Conservation (phyloP, 1,140 invertebrate genomes). For the Drosophila pseudoobscura region DNA sequence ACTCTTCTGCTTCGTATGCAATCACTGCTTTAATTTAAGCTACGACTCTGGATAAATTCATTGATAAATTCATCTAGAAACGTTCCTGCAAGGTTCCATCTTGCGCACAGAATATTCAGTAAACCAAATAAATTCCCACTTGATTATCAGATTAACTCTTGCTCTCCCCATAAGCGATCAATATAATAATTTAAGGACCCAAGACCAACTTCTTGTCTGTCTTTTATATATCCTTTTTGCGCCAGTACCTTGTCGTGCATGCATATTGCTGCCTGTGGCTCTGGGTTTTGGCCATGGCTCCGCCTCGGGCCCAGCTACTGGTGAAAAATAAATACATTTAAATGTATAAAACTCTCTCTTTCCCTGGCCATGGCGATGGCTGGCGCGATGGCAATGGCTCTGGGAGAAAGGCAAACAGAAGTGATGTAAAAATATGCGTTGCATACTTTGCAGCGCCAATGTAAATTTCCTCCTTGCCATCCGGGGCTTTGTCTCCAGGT, state of each 20-base stretch:
- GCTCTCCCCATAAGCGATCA: conserved; percentile 20
- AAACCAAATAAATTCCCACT: conserved; percentile 32
- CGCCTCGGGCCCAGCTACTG: background rate
- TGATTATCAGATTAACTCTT: conserved; percentile 30
- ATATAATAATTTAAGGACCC: conserved; percentile 44
- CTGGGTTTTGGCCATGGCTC: conserved; percentile 22
- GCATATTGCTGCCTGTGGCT: conserved; percentile 20
- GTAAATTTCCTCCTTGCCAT: conserved; percentile 54
- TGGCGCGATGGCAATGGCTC: conserved; percentile 23
- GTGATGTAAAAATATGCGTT: conserved; percentile 76
- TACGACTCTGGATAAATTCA: no score
- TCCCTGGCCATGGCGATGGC: conserved; percentile 21
- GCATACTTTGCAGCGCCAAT: conserved; percentile 74
- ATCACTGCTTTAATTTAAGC: no score
- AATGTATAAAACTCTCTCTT: conserved; percentile 37
- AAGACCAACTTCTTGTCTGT: background rate
- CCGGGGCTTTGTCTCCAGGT: conserved; percentile 50
- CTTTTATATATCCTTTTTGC: conserved; percentile 25
- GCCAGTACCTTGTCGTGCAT: conserved; percentile 30
- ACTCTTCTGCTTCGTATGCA: no score
- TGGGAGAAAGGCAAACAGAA: conserved; percentile 63
- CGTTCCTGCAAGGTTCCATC: no score
- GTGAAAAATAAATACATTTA: conserved; percentile 58
- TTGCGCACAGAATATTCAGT: no score
- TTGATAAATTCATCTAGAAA: no score